Conservation (phyloP, 2,113 vertebrate genomes). For the Cyanoramphus novaezelandiae region DNA sequence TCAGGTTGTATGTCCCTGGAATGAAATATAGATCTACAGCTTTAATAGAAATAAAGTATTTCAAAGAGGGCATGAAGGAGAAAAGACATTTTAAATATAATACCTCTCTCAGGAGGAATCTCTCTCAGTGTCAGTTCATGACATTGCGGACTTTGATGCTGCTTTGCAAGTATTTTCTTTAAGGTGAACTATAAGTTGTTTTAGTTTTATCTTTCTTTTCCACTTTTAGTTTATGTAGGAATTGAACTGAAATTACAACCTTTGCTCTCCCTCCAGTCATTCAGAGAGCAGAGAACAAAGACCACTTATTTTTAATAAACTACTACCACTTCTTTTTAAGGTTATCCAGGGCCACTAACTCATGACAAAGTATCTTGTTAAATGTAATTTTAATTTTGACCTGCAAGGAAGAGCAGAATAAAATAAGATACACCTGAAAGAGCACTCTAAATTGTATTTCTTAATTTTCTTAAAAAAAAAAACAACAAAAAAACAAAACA, state of each 20-base stretch:
- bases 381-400: background rate
- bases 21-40: background rate
- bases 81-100: slow-evolving; percentile 31
- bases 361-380: background rate
- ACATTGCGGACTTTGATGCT: slow-evolving; percentile 40
- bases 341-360: background rate
- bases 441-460: background rate
- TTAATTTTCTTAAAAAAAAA: background rate
- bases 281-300: background rate
- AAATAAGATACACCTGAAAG: background rate
- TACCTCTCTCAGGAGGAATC: background rate
- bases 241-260: background rate
- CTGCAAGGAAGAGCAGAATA: background rate
- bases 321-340: background rate
- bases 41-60: slow-evolving; percentile 20
- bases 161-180: slow-evolving; percentile 52
- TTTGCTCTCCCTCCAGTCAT: background rate
- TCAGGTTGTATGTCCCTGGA: background rate
- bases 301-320: slow-evolving; percentile 3
- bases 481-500: fast-evolving
- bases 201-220: background rate
- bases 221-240: background rate
- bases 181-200: background rate
- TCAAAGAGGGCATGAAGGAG: background rate
- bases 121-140: slow-evolving; percentile 3